These are phyloP conservation scores for Drosophila takahashii DNA, from an alignment of 1,140 invertebrate species.

Conservation along the genomic window DNA sequence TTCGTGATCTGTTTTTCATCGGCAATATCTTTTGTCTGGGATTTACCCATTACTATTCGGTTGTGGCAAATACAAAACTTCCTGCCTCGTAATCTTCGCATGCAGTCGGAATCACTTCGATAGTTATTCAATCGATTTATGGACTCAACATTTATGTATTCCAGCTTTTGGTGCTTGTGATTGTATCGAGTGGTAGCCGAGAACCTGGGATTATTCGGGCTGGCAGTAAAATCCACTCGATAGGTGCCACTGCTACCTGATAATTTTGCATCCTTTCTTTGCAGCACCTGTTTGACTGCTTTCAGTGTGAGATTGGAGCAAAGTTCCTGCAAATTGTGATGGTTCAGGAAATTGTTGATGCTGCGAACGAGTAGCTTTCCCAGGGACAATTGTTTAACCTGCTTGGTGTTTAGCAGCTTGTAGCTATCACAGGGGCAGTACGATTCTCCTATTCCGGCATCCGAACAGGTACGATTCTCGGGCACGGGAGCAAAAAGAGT, in stretches of 20 bases:
- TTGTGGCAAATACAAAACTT: constrained; percentile 15
- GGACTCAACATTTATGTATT: constrained; percentile 8
- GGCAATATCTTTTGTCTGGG: background rate
- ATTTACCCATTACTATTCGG: background rate
- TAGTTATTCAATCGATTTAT: constrained; percentile 11
- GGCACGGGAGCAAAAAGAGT: constrained; percentile 88
- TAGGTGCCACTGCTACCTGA: constrained; percentile 1
- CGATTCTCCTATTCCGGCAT: constrained; percentile 89
- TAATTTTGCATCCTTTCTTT: background rate
- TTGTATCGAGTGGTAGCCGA: constrained; percentile 2
- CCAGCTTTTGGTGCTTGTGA: background rate
- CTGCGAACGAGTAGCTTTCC: constrained; percentile 10
- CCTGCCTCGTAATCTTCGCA: background rate
- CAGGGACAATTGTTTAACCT: background rate
- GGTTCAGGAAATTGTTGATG: constrained; percentile 9
- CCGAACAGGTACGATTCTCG: constrained; percentile 88
- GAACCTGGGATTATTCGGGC: background rate
- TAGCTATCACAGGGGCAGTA: constrained; percentile 89
- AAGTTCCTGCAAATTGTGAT: constrained; percentile 7
- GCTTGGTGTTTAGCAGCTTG: background rate
- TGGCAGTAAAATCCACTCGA: constrained; percentile 4
- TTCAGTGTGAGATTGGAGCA: constrained; percentile 12
- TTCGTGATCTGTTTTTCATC: background rate
- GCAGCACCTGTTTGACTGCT: background rate
- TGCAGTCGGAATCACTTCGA: constrained; percentile 5